Evolutionary conservation across 2,113 vertebrate genomes (phyloP).

Genomic region (Entomyzon cyanotis): DNA sequence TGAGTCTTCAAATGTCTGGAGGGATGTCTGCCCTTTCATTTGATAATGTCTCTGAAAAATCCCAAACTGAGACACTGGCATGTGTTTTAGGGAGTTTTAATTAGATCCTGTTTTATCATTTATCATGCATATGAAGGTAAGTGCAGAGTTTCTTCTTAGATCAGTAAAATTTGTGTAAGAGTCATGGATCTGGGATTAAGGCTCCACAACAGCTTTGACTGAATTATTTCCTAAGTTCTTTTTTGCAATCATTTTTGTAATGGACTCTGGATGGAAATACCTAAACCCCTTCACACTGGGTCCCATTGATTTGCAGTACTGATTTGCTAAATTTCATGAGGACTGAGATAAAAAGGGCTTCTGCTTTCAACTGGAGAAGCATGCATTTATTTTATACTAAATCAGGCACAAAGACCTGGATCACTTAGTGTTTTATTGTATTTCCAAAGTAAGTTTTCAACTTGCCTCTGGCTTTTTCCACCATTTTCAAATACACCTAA

Average conservation of each 20-base stretch:
- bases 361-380: not conserved
- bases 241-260: slow-evolving; percentile 19
- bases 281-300: not conserved
- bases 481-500: not conserved
- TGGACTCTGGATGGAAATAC: not conserved
- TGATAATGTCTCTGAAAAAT: slow-evolving; percentile 27
- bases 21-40: not conserved
- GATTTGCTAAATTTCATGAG: slow-evolving; percentile 1
- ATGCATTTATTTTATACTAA: slow-evolving; percentile 11
- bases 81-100: slow-evolving; percentile 16
- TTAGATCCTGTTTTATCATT: slow-evolving; percentile 22
- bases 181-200: slow-evolving; percentile 6
- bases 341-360: not conserved
- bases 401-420: not conserved
- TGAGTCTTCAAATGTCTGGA: slow-evolving; percentile 25
- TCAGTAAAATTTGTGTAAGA: slow-evolving; percentile 4
- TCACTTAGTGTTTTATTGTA: not conserved
- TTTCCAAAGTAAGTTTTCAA: not conserved
- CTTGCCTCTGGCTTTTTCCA: not conserved
- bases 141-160: not conserved
- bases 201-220: not conserved
- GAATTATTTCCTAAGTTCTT: slow-evolving; percentile 13
- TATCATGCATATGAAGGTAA: slow-evolving; percentile 16
- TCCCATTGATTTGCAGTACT: slow-evolving; percentile 2
- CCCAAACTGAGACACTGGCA: not conserved